Base-by-base conservation (phyloP, 2,113 vertebrate genomes). In the Amblyornis subalaris region DNA sequence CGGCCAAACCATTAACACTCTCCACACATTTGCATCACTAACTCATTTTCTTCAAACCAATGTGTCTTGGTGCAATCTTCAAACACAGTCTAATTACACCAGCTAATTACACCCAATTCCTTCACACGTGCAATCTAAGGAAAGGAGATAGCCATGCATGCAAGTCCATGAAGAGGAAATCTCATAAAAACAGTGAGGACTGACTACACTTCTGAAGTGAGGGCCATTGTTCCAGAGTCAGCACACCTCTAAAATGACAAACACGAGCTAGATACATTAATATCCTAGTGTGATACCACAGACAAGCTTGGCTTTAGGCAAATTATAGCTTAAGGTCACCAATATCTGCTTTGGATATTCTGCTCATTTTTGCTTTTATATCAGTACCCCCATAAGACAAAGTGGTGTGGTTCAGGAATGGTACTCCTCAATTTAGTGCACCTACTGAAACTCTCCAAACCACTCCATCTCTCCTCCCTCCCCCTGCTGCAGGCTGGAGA, bases 101-200 rank as follows among this genome's bases (percentile, higher is more conserved):
- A 61, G 21, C 53, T 61, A 45, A 45, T 21, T 36, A 55, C 77
- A 85, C 17, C 13, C 54, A 69, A 36, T 10, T 1, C 4, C 15
- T 85, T 69, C 3, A 3, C 54, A 58, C 50, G 18, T 25, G 38
- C 35, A 45, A 25, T 10, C 38, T 66, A 73, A 54, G 25, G 54
- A 64, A 72, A 72, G 35, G 24, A 69, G 19, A 76, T 0, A 62
- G 36, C 13, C 33, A 55, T 6, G 2, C 0, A 1, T 9, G 9
- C 25, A 74, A 77, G 40, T 8, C 44, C 55, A 58, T 2, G 6
- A 64, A 85, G 36, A 69, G 10, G 17, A 40, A 81, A 54, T 53
- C 29, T 51, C 71, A 78, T 1, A 21, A 83, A 74, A 80, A 44
- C 57, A 69, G 9, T 7, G 8, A 90, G 25, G n/a, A 55, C 7